Evolutionary conservation across 2,888 invertebrate genomes (phyloP).

Genomic region (Thereva unica): DNA sequence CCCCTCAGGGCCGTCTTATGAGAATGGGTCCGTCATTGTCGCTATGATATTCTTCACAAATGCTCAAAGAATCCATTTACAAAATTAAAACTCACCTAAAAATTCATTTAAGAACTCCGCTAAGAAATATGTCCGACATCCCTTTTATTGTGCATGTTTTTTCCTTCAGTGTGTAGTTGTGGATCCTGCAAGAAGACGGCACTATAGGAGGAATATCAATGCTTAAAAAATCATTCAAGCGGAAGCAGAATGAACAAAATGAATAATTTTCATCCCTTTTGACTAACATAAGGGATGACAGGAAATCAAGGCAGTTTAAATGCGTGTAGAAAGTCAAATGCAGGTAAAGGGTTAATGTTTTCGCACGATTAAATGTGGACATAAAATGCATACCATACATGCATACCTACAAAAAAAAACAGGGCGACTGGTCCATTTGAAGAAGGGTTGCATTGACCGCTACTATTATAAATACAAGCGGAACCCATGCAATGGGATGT

Average conservation of each 20-base stretch:
- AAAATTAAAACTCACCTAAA: slow-evolving; percentile 34
- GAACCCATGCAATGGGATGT: too few species aligned
- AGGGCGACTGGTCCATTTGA: slow-evolving; percentile 17
- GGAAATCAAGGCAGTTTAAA: slow-evolving; percentile 15
- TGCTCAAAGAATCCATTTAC: slow-evolving; percentile 35
- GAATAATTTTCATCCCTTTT: neutral
- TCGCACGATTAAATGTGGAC: slow-evolving; percentile 40
- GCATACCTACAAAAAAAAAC: slow-evolving; percentile 12
- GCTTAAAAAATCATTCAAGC: slow-evolving; percentile 12
- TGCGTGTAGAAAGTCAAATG: slow-evolving; percentile 33
- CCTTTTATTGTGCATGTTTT: neutral
- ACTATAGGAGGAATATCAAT: neutral
- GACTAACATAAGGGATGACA: slow-evolving; percentile 11
- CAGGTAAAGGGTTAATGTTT: slow-evolving; percentile 29
- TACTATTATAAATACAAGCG: neutral
- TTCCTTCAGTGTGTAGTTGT: too few species aligned
- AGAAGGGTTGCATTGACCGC: slow-evolving; percentile 38
- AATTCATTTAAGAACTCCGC: slow-evolving; percentile 19
- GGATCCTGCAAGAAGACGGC: too few species aligned
- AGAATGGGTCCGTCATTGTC: slow-evolving; percentile 12
- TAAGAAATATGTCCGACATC: slow-evolving; percentile 14
- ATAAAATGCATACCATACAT: slow-evolving; percentile 25
- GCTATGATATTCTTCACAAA: slow-evolving; percentile 10
- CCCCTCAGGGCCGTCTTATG: too few species aligned
- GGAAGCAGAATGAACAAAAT: slow-evolving; percentile 9